phyloP scores from a whole-genome alignment of 1,140 invertebrate species.

The Tetranychus urticae region DNA sequence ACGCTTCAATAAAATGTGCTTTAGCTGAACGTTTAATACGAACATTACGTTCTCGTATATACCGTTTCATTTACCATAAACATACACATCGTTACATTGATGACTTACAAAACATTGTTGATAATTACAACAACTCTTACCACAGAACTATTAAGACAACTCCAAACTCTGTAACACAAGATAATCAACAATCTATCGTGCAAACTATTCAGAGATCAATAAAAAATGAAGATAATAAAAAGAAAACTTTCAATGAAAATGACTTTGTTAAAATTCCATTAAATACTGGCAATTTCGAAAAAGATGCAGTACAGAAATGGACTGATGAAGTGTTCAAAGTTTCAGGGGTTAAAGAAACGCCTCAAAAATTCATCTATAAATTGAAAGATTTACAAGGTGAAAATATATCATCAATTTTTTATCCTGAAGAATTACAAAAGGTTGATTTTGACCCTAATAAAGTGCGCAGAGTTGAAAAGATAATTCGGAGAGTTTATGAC shows the following conservation, averaged over 20 bases:
- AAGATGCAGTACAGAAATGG: not conserved
- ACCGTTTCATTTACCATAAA: not conserved
- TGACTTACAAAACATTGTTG: not conserved
- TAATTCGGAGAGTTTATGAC: not conserved
- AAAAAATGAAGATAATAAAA: no score
- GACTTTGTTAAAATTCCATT: no score
- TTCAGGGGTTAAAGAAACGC: not conserved
- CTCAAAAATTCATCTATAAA: not conserved
- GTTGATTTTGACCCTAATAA: not conserved
- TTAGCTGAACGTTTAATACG: conserved; percentile 24
- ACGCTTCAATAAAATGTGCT: conserved; percentile 19
- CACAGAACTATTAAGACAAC: not conserved
- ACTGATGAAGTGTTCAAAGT: not conserved
- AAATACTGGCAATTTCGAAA: not conserved
- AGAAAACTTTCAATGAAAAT: no score
- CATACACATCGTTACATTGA: not conserved
- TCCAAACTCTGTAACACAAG: not conserved
- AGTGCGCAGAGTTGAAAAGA: not conserved
- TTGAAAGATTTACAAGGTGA: not conserved
- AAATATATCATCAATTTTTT: not conserved
- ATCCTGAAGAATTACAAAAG: not conserved
- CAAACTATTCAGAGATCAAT: no score
- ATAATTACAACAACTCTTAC: not conserved
- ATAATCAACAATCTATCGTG: no score
- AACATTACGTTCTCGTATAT: conserved; percentile 18